Evolutionary conservation across 2,113 vertebrate species (phyloP), one percentile per base, ranked within the genome.

Genomic region (Salminus brasiliensis): DNA sequence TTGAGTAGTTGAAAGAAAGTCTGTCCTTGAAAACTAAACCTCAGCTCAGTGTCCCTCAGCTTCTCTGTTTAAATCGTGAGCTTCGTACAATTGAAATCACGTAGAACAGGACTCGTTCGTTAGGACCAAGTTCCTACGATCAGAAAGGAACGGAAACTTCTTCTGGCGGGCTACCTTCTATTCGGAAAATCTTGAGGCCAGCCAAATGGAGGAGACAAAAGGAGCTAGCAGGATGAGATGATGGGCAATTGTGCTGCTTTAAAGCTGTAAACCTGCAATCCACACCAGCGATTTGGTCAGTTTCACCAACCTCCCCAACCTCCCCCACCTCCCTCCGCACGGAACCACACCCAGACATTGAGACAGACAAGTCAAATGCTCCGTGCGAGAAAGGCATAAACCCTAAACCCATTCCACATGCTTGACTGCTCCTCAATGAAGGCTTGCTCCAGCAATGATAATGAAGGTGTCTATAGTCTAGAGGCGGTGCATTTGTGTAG

Each of bases 341-440:
- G 27, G 4, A 81, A 39, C 78, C 76, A 82, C 86, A 84, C 83
- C 83, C 83, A 66, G 45, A 81, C 86, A 84, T 79, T 81, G 81
- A 66, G 45, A 80, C 72, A 72, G 67, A 49, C 79, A 68, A 74
- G 70, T 73, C 65, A 86, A 86, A 85, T 81, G 71, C 60, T 80
- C 71, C 36, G 25, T 67, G 72, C 34, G 32, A 84, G 34, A 47
- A 53, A 73, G 63, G 60, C 80, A 82, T 80, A 78, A 80, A 83
- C 73, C 53, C 55, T 78, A 79, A 83, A 88, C 83, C 72, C 83
- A 78, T 83, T 83, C 68, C 21, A 36, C 79, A 88, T 74, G 88
- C 81, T 73, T 78, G 78, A 62, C 82, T 86, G 59, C 79, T 43
- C 53, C 73, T 86, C 76, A 83, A 72, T 78, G 79, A 86, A 39